Base-by-base conservation (phyloP, 2,888 invertebrate species). In the Chymomyza procnemis region DNA sequence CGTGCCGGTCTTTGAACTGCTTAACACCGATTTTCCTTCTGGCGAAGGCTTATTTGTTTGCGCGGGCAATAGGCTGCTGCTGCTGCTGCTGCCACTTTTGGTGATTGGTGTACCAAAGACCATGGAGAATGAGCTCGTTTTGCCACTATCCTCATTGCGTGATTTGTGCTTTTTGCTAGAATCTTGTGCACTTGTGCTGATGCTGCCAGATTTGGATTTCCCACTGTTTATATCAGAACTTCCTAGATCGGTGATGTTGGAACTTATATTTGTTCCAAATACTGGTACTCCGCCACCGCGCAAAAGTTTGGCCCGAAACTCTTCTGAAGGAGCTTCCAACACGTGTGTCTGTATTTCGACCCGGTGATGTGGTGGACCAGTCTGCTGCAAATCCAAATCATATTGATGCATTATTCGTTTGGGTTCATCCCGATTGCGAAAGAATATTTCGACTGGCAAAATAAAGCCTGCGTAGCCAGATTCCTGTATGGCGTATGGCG, bases 381-480 rank as follows among this genome's bases (percentile, higher is more conserved):
- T 93, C 14, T 93, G 93, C 90, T 96, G 96, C 69, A 99, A 92
- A 85, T 94, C 94, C 75, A 99, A 93, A 91, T 98, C 97, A 92
- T 99, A 99, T 63, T 93, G 92, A 90, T 95, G 95, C 80, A 93
- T 92, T 85, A 97, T 94, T 87, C 95, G 96, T 90, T 96, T 96
- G 9, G 97, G 97, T 88, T 97, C 97, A 90, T 97, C 96, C 89
- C 95, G 96, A 90, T 96, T 97, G 80, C 94, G 96, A 76, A 97
- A 92, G 90, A 96, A 95, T 78, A 99, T 95, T 88, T 98, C 97
- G 85, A 99, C 97, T 0, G 96, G 96, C 69, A 99, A 92, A 58
- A 94, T 93, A 90, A 99, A 99, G 41, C 98, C 97, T 69, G 97
- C 98, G 93, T 99, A 99, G 5, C 99, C 98, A n/a, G 97, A 96